phyloP scores from a whole-genome alignment of 2,888 invertebrate species.

The Cephus pulcher region DNA sequence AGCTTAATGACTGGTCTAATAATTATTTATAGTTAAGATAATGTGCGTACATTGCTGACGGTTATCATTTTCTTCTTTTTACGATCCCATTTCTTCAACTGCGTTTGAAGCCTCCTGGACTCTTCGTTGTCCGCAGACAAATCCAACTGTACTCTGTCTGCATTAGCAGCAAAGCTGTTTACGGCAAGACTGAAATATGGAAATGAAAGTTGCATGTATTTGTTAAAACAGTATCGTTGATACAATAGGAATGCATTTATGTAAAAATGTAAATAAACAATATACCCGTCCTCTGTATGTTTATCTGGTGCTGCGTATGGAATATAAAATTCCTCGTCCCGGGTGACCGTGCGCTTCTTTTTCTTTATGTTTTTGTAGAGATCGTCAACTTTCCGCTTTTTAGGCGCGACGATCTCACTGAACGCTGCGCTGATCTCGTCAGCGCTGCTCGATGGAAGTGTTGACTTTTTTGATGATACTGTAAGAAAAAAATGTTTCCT shows the following conservation, averaged over 20 bases:
- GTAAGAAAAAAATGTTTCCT: background rate
- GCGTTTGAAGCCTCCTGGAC: slow-evolving; percentile 71
- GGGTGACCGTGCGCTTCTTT: slow-evolving; percentile 69
- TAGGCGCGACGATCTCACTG: slow-evolving; percentile 70
- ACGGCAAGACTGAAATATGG: slow-evolving; percentile 75
- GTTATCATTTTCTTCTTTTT: slow-evolving; percentile 96
- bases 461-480: slow-evolving; percentile 26
- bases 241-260: background rate
- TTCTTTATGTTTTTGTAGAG: slow-evolving; percentile 70
- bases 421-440: slow-evolving; percentile 72
- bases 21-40: slow-evolving; percentile 15
- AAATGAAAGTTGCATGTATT: background rate
- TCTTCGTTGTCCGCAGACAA: slow-evolving; percentile 85
- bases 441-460: slow-evolving; percentile 65
- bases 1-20: slow-evolving; percentile 7
- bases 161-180: slow-evolving; percentile 83
- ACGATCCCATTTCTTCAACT: slow-evolving; percentile 89
- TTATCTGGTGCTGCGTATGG: slow-evolving; percentile 87
- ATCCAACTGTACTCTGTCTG: slow-evolving; percentile 83
- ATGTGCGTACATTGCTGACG: slow-evolving; percentile 70
- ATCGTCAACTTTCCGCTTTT: slow-evolving; percentile 70
- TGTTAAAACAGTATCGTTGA: background rate
- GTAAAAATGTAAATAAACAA: slow-evolving; percentile 6
- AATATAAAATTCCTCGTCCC: slow-evolving; percentile 87
- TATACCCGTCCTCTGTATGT: slow-evolving; percentile 85